Percentiles rank a stretch among this genome's conserved stretches.
These are phyloP conservation scores for Caenorhabditis afra DNA, from an alignment of 2,888 invertebrate species.

Conservation along the genomic window DNA sequence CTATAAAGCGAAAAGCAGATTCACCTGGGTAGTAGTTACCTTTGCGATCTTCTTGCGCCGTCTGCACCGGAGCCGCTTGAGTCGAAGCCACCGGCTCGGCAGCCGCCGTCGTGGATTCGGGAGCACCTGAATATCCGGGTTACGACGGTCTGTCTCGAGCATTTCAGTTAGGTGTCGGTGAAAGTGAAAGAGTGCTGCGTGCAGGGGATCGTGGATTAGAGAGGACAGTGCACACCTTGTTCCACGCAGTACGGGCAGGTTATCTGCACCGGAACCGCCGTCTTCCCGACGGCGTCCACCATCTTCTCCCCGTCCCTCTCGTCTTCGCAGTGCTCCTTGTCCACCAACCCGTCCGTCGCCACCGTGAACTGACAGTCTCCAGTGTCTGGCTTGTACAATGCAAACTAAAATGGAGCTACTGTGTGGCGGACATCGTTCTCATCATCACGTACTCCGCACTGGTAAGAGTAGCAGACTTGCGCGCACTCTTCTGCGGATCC, in stretches of 20 bases:
- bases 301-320: conserved; percentile 47
- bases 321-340: conserved; percentile 57
- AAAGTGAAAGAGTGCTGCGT: conserved; percentile 17
- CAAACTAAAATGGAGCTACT: conserved; percentile 62
- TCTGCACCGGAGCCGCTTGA: conserved; percentile 27
- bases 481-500: conserved; percentile 69
- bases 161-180: conserved; percentile 10
- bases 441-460: conserved; percentile 69
- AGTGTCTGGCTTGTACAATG: conserved; percentile 64
- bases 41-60: conserved; percentile 50
- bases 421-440: not conserved
- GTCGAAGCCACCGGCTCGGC: conserved; percentile 39
- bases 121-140: conserved; percentile 5
- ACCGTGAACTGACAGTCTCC: conserved; percentile 68
- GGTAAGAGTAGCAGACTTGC: conserved; percentile 61
- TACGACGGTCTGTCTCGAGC: not conserved
- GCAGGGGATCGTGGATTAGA: conserved; percentile 20
- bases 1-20: conserved; percentile 56
- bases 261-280: conserved; percentile 33
- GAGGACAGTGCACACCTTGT: conserved; percentile 35
- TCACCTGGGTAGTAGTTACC: conserved; percentile 65
- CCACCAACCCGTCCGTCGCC: conserved; percentile 69
- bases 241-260: conserved; percentile 42
- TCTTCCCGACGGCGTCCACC: conserved; percentile 49
- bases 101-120: conserved; percentile 27